phyloP scores from a whole-genome alignment of 2,113 vertebrate species.

The Gulo gulo region DNA sequence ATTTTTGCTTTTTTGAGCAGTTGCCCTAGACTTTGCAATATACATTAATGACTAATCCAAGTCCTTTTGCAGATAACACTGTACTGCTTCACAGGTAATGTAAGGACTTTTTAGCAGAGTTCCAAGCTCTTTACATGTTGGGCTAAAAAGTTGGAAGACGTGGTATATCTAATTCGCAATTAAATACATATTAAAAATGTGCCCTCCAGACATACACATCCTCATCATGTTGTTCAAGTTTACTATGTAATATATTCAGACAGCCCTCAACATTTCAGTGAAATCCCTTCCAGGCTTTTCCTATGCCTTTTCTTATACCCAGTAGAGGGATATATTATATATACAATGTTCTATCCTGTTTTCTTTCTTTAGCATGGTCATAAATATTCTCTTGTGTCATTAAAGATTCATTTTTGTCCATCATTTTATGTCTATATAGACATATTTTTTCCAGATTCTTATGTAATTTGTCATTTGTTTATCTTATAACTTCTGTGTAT shows the following conservation, averaged over 20 bases:
- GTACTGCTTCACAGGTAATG: neutral
- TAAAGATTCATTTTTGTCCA: neutral
- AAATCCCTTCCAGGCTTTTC: neutral
- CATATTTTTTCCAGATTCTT: neutral
- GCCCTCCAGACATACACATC: neutral
- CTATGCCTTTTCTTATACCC: neutral
- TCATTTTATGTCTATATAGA: neutral
- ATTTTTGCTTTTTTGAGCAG: neutral
- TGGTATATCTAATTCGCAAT: neutral
- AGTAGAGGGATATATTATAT: neutral
- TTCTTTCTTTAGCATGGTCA: neutral
- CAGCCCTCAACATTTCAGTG: neutral
- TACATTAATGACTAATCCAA: neutral
- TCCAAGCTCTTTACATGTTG: neutral
- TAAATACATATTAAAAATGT: neutral
- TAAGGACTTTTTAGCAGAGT: neutral
- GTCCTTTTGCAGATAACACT: neutral
- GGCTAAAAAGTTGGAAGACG: neutral
- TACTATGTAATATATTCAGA: neutral
- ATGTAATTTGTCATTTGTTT: neutral
- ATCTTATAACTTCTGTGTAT: neutral
- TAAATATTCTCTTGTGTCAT: neutral
- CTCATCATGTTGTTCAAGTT: no score
- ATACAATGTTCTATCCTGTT: neutral
- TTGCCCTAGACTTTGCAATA: neutral